Base-by-base conservation (phyloP, 1,140 invertebrate species). In the Drosophila sulfurigaster region DNA sequence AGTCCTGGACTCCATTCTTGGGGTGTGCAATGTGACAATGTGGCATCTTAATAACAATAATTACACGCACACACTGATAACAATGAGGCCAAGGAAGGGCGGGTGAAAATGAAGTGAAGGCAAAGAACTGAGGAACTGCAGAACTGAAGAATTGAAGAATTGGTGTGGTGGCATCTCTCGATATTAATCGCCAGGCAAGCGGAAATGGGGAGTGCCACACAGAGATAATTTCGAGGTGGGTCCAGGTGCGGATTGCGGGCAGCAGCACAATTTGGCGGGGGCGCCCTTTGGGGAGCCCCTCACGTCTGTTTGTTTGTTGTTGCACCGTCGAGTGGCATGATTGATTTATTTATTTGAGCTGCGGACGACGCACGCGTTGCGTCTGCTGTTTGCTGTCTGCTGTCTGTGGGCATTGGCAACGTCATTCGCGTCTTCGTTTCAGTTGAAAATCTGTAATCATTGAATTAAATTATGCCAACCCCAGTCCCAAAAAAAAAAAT, bases 301-400 rank as follows among this genome's bases (percentile, higher is more conserved):
- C 7, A 25, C 3, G 20, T 25, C 20, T 25, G 20, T 49, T 13
- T 6, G 4, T 15, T 25, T 51, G 48, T 57, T 65, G 63, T 48
- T 66, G 63, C 57, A 68, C 11, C 48, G 58, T 48, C 57, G 48
- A 62, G 35, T 54, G 59, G 48, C 76, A 75, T 88, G 83, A 88
- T 88, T 88, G 83, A 88, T 88, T 88, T 88, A 88, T 88, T 89
- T 88, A 88, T 88, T 89, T 83, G 85, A 79, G 82, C 52, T 75
- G 62, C 56, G 43, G 75, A 82, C 82, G 82, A 30, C 25, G 49
- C 83, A 87, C 76, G 85, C 79, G 75, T 73, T 67, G 76, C 52
- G 35, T 78, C 20, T 25, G 20, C 20, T 25, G 20, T 25, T 3
- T 25, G 20, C 20, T 25, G 20, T 25, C 20, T 25, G 20, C 20